phyloP scores from a whole-genome alignment of 64 coral and sea anemone genomes.

The Astreopora myriophthalma region DNA sequence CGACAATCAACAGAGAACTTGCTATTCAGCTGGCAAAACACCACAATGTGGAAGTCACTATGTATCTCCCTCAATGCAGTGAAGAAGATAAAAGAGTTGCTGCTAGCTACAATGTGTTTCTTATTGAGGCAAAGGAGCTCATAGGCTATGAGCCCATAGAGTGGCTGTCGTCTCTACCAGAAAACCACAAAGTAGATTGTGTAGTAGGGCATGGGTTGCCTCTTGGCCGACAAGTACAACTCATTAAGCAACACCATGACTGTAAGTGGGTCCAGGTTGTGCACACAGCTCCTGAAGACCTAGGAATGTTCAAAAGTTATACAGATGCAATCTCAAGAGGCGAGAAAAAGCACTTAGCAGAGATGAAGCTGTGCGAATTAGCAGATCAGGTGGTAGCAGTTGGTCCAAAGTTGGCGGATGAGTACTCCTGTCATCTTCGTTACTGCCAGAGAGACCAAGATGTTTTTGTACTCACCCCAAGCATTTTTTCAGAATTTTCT shows the following conservation, averaged over 20 bases:
- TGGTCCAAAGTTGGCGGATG: slow-evolving; percentile 9
- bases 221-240: not conserved
- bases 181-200: not conserved
- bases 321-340: not conserved
- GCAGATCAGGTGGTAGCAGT: slow-evolving; percentile 18
- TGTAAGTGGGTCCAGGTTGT: slow-evolving; percentile 12
- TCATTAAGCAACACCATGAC: not conserved
- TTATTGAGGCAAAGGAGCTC: not conserved
- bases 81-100: not conserved
- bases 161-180: not conserved
- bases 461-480: not conserved
- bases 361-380: not conserved
- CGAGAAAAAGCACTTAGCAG: not conserved
- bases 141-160: not conserved
- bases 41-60: not conserved
- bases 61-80: not conserved
- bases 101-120: not conserved
- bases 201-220: not conserved
- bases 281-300: not conserved
- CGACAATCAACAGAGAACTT: not conserved
- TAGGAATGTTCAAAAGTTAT: not conserved
- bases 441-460: not conserved
- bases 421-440: not conserved
- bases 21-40: not conserved
- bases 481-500: slow-evolving; percentile 10